Base-by-base conservation (phyloP, 1,140 invertebrate species). In the Formica exsecta region DNA sequence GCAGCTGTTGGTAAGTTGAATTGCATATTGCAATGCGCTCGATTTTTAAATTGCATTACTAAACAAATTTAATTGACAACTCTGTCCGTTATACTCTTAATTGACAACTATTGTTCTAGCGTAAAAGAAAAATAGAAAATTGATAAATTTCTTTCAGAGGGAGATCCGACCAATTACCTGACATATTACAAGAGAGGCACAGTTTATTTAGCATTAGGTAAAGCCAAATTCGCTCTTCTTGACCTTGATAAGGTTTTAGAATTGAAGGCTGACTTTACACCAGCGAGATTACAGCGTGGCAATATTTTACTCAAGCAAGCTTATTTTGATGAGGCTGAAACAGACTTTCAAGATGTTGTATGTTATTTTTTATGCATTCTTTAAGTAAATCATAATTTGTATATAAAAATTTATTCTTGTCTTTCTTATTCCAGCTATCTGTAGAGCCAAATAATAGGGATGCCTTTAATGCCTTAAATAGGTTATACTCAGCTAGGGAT, bases 141-240 rank as follows among this genome's bases (percentile, higher is more conserved):
- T 0, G 3, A 65, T 3, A 32, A 9, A 13, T 38, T 75, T 80
- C 4, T 96, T 96, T 6, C 94, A 99, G 99, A 99, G 95, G 98
- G 98, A 22, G 99, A 99, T 96, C 98, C 99, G 48, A 96, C 96
- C 75, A 99, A 99, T 95, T 99, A 99, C 95, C 96, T 99, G 92
- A 99, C 98, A 77, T 99, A 98, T 92, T 99, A 98, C 92, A 98
- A 98, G 94, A 96, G 99, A 92, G 99, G 99, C 16, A 99, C 99
- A 9, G 98, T 99, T 0, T 99, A 99, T 94, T 96, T 99, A 93
- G 99, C 99, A 11, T 95, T 99, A 87, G 99, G 99, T 44, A 99
- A 99, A 96, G 97, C 99, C 0, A 99, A 98, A 92, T 97, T 99
- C 93, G 99, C 99, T 9, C 95, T 99, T 16, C 96, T 97, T 91